Evolutionary conservation across 2,888 invertebrate species (phyloP).

Genomic region (Agriopis aurantiaria): DNA sequence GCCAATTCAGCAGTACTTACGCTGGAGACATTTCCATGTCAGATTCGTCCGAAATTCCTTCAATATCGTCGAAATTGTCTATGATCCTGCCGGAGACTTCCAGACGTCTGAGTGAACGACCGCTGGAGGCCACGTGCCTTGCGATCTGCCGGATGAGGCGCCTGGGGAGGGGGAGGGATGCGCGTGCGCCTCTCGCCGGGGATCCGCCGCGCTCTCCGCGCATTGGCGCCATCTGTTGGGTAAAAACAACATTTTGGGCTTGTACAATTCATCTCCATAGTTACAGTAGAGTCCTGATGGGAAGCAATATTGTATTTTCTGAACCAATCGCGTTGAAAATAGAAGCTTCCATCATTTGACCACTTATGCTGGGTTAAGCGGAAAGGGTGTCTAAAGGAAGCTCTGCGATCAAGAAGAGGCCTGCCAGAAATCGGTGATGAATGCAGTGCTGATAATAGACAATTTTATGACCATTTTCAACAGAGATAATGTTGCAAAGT

Average conservation of each 20-base stretch:
- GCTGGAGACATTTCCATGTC: conserved; percentile 74
- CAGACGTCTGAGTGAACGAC: conserved; percentile 80
- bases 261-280: no score
- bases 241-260: neutral
- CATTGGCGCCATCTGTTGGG: conserved; percentile 81
- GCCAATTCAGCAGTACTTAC: conserved; percentile 59
- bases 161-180: conserved; percentile 79
- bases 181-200: conserved; percentile 82
- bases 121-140: conserved; percentile 81
- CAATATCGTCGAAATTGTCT: conserved; percentile 83
- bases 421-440: no score
- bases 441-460: no score
- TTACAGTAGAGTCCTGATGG: no score
- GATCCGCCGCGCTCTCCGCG: conserved; percentile 82
- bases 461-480: no score
- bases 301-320: neutral
- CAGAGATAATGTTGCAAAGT: no score
- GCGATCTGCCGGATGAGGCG: conserved; percentile 83
- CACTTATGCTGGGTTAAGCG: no score
- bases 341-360: no score
- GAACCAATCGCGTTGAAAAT: no score
- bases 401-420: no score
- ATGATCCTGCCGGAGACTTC: conserved; percentile 83
- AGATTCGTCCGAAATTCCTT: conserved; percentile 76
- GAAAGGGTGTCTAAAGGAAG: no score